Evolutionary conservation across 64 coral and sea anemone genomes (phyloP), one percentile per base, ranked within the genome.

Genomic region (Porites australiensis): DNA sequence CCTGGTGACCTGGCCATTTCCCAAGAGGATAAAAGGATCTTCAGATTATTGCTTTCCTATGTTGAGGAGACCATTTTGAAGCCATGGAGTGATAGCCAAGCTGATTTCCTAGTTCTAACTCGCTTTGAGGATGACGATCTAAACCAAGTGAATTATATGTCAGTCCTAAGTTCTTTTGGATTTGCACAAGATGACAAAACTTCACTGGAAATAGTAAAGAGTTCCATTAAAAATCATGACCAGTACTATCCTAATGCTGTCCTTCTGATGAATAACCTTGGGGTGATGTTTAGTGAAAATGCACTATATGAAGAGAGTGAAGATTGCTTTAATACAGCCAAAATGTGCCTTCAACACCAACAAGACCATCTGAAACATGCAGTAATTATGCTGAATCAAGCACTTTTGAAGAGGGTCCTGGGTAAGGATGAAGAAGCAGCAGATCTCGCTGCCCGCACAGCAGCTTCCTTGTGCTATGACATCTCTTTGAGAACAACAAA

Each of bases 191-290:
- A 43, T 3, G 27, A 65, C 43, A 49, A 0, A 9, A 10, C 43
- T 48, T 65, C 5, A 11, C 19, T 82, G 15, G 59, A 12, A 18
- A 13, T 64, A 82, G n/a, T 65, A 13, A 10, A 45, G 4, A 74
- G 20, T 45, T 8, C 47, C 3, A 9, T 45, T 18, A 8, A 15
- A 12, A 18, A 49, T 4, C n/a, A 48, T 19, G 13, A 47, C 2
- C n/a, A n/a, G n/a, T n/a, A n/a, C n/a, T 43, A 9, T 49, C 27
- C 15, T 10, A 43, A 45, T 82, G 58, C 44, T 48, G 22, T 58
- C 12, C 4, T 48, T 21, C 16, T 82, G 59, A 82, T 82, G 79
- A 82, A 18, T 48, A 60, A 49, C 23, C 58, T 82, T 45, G 79
- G 79, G 49, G 79, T 64, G 5, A 65, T 82, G 79, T 65, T 82